phyloP scores from a whole-genome alignment of 1,140 invertebrate genomes.

The Drosophila virilis region DNA sequence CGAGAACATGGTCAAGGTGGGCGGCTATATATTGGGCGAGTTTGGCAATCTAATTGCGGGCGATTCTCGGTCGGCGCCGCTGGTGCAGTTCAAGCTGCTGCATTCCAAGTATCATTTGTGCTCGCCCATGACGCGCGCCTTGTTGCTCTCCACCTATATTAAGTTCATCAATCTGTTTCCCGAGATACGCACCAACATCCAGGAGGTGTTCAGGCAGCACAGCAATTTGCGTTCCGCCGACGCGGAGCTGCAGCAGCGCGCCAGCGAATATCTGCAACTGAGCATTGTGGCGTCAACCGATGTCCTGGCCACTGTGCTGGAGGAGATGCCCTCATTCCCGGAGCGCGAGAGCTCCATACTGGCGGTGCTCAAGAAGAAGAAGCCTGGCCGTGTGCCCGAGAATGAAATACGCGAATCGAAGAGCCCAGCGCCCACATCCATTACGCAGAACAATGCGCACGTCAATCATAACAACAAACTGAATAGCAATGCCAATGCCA shows the following conservation, averaged over 20 bases:
- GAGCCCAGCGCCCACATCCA: slow-evolving; percentile 88
- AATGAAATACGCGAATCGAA: slow-evolving; percentile 92
- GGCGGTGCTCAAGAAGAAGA: slow-evolving; percentile 99
- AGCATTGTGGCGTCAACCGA: slow-evolving; percentile 98
- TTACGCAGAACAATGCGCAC: slow-evolving; percentile 75
- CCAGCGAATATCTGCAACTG: slow-evolving; percentile 98
- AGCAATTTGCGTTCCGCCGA: slow-evolving; percentile 98
- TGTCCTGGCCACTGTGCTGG: slow-evolving; percentile 98
- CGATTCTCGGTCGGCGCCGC: slow-evolving; percentile 97
- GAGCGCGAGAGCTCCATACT: slow-evolving; percentile 99
- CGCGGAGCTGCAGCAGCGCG: slow-evolving; percentile 98
- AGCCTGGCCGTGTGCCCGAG: slow-evolving; percentile 95
- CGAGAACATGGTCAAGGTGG: slow-evolving; percentile 99
- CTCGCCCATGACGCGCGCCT: slow-evolving; percentile 96
- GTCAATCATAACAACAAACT: slow-evolving; percentile 86
- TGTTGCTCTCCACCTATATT: slow-evolving; percentile 98
- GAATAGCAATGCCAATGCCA: slow-evolving; percentile 84
- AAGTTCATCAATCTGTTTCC: slow-evolving; percentile 99
- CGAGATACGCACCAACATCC: slow-evolving; percentile 98
- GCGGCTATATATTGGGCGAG: slow-evolving; percentile 99
- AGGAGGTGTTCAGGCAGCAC: slow-evolving; percentile 98
- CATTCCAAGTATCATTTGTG: slow-evolving; percentile 99
- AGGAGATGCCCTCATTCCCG: slow-evolving; percentile 99
- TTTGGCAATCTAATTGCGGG: slow-evolving; percentile 99
- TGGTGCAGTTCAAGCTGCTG: slow-evolving; percentile 97